A percentile compares a stretch with the other conserved stretches of the same genome.
phyloP scores from a whole-genome alignment of 2,888 invertebrate genomes.

The Trileptium ribeirensis region DNA sequence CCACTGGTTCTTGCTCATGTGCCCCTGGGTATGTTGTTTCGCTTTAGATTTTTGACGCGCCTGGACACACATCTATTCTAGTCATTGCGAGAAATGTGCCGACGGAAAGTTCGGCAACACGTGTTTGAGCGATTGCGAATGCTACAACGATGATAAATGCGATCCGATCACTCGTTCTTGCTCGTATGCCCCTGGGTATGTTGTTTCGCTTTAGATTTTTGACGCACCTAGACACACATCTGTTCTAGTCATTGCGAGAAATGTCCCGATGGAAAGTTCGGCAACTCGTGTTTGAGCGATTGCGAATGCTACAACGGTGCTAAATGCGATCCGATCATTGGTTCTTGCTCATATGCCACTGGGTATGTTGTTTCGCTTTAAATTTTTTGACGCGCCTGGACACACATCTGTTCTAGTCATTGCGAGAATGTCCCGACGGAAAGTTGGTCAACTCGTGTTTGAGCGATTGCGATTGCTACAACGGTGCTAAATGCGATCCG shows the following conservation, averaged over 20 bases:
- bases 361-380: too few relatives aligned
- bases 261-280: background rate
- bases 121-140: background rate
- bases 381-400: too few relatives aligned
- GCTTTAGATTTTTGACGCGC: too few relatives aligned
- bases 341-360: background rate
- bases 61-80: too few relatives aligned
- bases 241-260: too few relatives aligned
- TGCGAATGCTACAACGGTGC: background rate
- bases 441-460: background rate
- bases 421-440: conserved; percentile 6
- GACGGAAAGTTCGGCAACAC: background rate
- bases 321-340: background rate
- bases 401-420: too few relatives aligned
- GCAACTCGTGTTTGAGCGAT: background rate
- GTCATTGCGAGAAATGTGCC: background rate
- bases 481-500: background rate
- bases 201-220: too few relatives aligned
- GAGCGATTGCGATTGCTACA: background rate
- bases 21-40: background rate
- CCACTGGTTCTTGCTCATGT: background rate
- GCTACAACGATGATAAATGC: background rate
- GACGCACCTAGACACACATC: too few relatives aligned
- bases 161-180: background rate
- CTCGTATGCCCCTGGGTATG: background rate